Conservation (phyloP, 2,797 vertebrate species). For the Sparus aurata region DNA sequence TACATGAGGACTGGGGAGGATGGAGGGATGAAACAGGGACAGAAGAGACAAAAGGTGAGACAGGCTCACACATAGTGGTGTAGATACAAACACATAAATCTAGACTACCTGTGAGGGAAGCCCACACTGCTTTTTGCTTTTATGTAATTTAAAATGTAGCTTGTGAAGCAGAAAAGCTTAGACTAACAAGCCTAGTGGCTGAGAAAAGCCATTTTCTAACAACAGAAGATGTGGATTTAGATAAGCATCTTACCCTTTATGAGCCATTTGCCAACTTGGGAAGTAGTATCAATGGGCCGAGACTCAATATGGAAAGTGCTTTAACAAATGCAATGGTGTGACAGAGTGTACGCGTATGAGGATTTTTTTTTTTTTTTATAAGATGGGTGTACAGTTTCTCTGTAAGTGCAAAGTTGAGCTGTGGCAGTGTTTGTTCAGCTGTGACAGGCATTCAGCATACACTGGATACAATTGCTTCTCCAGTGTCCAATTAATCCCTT, state of each 20-base stretch:
- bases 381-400: slow-evolving; percentile 25
- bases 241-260: slow-evolving; percentile 50
- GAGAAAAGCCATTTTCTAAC: slow-evolving; percentile 50
- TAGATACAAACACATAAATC: slow-evolving; percentile 33
- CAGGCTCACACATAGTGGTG: background rate
- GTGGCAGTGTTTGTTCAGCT: slow-evolving; percentile 73
- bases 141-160: slow-evolving; percentile 40
- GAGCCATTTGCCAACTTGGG: slow-evolving; percentile 54
- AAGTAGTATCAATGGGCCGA: slow-evolving; percentile 27
- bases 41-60: background rate
- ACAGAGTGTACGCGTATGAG: slow-evolving; percentile 10
- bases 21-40: slow-evolving; percentile 10
- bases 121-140: background rate
- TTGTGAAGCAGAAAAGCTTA: slow-evolving; percentile 42
- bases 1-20: slow-evolving; percentile 32
- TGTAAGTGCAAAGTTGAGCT: slow-evolving; percentile 43
- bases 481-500: slow-evolving; percentile 67
- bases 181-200: slow-evolving; percentile 34
- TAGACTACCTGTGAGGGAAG: slow-evolving; percentile 12
- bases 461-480: slow-evolving; percentile 69
- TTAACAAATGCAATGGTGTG: slow-evolving; percentile 70
- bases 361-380: background rate
- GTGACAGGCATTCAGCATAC: slow-evolving; percentile 65
- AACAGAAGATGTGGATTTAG: slow-evolving; percentile 52
- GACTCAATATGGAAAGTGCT: slow-evolving; percentile 61